Conservation (phyloP, 2,888 invertebrate species). For the Lithodes maja region DNA sequence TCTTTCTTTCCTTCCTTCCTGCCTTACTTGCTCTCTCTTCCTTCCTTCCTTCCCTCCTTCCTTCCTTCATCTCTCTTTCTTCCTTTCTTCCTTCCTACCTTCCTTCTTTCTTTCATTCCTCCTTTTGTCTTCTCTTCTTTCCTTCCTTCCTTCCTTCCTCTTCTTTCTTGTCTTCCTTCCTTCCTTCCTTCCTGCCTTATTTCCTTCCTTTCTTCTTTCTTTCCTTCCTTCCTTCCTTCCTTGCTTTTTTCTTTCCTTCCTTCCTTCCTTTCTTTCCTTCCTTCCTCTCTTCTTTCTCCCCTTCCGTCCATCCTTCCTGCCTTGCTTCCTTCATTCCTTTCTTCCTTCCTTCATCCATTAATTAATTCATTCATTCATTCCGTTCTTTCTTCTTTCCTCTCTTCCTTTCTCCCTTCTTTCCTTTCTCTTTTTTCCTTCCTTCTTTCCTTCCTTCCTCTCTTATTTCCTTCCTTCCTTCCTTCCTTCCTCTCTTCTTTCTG, state of each 20-base stretch:
- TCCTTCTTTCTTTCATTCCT: neutral
- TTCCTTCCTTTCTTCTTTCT: neutral
- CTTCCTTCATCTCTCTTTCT: neutral
- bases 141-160: neutral
- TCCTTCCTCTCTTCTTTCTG: neutral
- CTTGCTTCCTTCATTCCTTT: no score
- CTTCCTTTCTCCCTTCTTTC: neutral
- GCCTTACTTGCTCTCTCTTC: neutral
- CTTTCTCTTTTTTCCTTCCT: neutral
- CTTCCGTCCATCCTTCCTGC: no score
- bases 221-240: neutral
- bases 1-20: neutral
- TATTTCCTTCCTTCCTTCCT: neutral
- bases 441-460: neutral
- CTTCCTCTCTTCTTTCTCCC: no score
- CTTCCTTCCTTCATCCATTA: no score
- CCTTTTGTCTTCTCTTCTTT: neutral
- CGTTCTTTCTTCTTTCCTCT: neutral
- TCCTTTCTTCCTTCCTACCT: neutral
- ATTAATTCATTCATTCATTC: neutral
- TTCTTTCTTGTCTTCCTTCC: no score
- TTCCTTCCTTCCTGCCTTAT: no score
- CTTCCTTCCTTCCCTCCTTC: neutral
- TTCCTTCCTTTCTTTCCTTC: neutral
- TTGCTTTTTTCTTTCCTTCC: neutral